These are phyloP conservation scores for Tamias sibiricus DNA, from an alignment of 2,113 vertebrate species.

Conservation along the genomic window DNA sequence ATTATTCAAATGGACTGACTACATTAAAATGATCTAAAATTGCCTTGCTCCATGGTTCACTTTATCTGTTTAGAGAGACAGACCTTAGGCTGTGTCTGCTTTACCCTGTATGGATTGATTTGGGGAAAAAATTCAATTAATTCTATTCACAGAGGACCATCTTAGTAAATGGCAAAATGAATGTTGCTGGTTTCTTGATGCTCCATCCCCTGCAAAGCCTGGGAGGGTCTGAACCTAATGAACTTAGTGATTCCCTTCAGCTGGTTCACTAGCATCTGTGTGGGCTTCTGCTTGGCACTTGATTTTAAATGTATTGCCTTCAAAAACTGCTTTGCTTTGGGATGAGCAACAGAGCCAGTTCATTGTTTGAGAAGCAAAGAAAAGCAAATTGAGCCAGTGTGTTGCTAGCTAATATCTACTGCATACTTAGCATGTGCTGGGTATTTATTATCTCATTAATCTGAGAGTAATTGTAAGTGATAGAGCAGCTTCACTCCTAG, in stretches of 20 bases:
- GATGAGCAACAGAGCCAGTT: conserved; percentile 7
- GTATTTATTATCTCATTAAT: conserved; percentile 46
- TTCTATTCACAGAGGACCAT: conserved; percentile 75
- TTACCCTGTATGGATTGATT: conserved; percentile 69
- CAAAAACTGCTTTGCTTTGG: conserved; percentile 55
- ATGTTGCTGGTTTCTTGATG: conserved; percentile 9
- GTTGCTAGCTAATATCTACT: not conserved
- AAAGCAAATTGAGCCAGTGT: conserved; percentile 27
- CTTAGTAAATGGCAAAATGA: conserved; percentile 11
- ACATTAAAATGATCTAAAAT: conserved; percentile 77
- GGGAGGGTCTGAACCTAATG: not conserved
- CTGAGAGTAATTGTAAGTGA: not conserved
- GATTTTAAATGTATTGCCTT: conserved; percentile 60
- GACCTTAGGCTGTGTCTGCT: conserved; percentile 73
- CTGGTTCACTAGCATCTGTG: not conserved
- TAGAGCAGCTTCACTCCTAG: not conserved
- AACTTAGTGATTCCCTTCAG: conserved; percentile 13
- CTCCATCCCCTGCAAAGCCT: not conserved
- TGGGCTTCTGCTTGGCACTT: not conserved
- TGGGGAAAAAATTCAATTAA: conserved; percentile 74
- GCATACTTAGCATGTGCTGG: not conserved
- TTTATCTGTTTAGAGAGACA: conserved; percentile 76
- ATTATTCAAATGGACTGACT: conserved; percentile 77
- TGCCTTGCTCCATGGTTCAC: conserved; percentile 66
- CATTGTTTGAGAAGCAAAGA: conserved; percentile 46